These are phyloP conservation scores for Synergus umbraculus DNA, from an alignment of 2,888 invertebrate species.

Conservation along the genomic window DNA sequence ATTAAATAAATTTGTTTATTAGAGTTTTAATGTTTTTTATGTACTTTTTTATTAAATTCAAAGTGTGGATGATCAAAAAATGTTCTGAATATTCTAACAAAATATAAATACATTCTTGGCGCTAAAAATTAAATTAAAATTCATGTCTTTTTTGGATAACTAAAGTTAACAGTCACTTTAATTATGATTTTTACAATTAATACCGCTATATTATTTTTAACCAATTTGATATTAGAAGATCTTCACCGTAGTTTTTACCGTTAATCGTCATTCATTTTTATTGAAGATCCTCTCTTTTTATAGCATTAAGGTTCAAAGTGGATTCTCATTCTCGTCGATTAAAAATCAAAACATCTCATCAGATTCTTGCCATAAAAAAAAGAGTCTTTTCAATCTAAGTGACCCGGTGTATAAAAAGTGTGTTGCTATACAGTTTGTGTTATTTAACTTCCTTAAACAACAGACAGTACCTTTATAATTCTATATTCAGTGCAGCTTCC, in stretches of 20 bases:
- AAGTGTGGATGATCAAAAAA: no score
- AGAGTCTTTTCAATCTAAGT: not conserved
- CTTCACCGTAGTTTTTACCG: no score
- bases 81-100: not conserved
- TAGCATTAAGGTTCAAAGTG: not conserved
- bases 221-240: no score
- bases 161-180: no score
- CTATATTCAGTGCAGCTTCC: not conserved
- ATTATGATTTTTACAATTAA: no score
- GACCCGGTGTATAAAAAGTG: not conserved
- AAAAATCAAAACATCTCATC: not conserved
- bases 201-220: no score
- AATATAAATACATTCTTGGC: not conserved
- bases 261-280: not conserved
- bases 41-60: no score
- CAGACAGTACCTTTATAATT: not conserved
- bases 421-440: not conserved
- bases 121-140: not conserved
- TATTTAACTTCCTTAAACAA: not conserved
- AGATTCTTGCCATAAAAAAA: not conserved
- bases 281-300: not conserved
- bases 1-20: not conserved
- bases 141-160: no score
- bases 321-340: not conserved
- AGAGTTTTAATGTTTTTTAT: no score